These are phyloP conservation scores for Halichoerus grypus DNA, from an alignment of 2,113 vertebrate species.

Conservation along the genomic window DNA sequence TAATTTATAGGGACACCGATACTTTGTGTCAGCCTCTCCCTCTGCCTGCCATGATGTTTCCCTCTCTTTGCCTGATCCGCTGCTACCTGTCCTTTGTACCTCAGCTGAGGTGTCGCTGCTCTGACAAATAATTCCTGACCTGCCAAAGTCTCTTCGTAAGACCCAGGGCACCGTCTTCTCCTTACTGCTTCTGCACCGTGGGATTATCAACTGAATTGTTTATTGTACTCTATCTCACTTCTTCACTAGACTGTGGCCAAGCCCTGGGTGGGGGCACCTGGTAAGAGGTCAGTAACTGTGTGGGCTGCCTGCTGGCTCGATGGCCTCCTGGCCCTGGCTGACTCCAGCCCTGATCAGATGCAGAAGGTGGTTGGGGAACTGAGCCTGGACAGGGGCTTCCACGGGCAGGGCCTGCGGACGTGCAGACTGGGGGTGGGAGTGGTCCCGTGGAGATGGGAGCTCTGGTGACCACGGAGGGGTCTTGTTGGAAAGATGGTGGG, in stretches of 20 bases:
- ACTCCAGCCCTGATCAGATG: background rate
- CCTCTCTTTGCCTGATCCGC: background rate
- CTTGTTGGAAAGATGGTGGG: background rate
- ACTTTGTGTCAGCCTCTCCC: accelerated
- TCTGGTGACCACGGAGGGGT: background rate
- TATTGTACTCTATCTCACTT: background rate
- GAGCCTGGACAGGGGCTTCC: accelerated
- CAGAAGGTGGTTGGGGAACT: background rate
- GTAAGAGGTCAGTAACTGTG: accelerated
- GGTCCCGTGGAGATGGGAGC: background rate
- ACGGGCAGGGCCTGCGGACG: background rate
- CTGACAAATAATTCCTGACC: background rate
- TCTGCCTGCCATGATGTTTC: accelerated
- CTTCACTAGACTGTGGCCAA: background rate
- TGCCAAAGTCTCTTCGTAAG: background rate
- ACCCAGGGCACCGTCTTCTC: background rate
- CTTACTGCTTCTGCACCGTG: background rate
- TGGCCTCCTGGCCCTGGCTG: background rate
- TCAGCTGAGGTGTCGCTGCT: background rate
- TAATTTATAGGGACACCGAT: accelerated
- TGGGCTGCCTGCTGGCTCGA: no score
- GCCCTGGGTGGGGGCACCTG: accelerated
- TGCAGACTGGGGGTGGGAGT: background rate
- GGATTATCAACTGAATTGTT: background rate
- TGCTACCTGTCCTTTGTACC: background rate